These are phyloP conservation scores for Pseudachorutes palmiensis DNA, from an alignment of 1,140 invertebrate species.

Conservation along the genomic window DNA sequence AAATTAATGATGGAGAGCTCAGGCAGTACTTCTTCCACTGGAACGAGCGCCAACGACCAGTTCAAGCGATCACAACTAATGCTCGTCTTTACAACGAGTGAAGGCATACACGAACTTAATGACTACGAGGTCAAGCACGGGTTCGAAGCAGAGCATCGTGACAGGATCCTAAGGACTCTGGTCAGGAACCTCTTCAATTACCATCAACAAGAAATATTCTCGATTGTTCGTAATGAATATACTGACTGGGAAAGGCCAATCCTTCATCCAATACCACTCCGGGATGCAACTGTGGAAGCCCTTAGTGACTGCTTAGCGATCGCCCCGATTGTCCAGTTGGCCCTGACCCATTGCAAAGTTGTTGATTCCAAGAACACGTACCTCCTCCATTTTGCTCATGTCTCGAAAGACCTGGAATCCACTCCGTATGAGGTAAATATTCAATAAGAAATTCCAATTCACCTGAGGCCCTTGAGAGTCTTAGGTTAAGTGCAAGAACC, in stretches of 20 bases:
- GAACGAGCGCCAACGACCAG: slow-evolving; percentile 28
- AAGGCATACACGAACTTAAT: slow-evolving; percentile 66
- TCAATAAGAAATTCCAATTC: not conserved
- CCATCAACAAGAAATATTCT: slow-evolving; percentile 84
- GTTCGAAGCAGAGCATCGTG: slow-evolving; percentile 65
- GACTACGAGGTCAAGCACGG: slow-evolving; percentile 65
- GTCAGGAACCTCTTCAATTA: slow-evolving; percentile 76
- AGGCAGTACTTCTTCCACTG: slow-evolving; percentile 40
- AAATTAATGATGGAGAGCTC: slow-evolving; percentile 56
- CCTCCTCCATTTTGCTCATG: slow-evolving; percentile 37
- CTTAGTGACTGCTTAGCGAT: slow-evolving; percentile 56
- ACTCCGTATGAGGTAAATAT: slow-evolving; percentile 30
- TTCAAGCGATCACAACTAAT: slow-evolving; percentile 62
- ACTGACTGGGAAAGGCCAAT: slow-evolving; percentile 83
- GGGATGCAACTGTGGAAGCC: slow-evolving; percentile 78
- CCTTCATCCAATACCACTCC: slow-evolving; percentile 68
- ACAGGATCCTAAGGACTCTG: slow-evolving; percentile 66
- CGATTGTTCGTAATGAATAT: slow-evolving; percentile 83
- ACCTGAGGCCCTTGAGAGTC: too few species aligned
- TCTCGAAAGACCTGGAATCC: slow-evolving; percentile 28
- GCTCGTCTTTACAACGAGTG: slow-evolving; percentile 61
- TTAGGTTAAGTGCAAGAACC: too few species aligned
- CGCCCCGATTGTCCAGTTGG: slow-evolving; percentile 31
- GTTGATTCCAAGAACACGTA: slow-evolving; percentile 25
- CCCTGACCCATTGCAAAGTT: slow-evolving; percentile 27